Evolutionary conservation across 2,888 invertebrate species (phyloP).

Genomic region (Allophyes oxyacanthae): DNA sequence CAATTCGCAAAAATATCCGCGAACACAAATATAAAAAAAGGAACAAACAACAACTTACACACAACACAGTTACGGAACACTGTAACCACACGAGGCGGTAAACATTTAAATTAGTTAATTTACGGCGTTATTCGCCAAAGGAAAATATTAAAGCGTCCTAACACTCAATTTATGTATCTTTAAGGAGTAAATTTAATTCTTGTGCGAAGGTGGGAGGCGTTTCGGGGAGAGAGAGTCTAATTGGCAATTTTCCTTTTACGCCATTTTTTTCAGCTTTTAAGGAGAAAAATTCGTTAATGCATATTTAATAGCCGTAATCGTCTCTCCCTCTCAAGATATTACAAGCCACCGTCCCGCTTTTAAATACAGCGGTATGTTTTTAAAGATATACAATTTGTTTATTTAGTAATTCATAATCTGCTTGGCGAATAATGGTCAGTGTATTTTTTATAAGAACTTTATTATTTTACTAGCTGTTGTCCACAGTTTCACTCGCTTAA

Average conservation of each 20-base stretch:
- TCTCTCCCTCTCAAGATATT: constrained; percentile 76
- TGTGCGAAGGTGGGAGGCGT: constrained; percentile 62
- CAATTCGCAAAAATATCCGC: background rate
- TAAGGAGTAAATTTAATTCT: constrained; percentile 83
- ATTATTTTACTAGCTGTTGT: no score
- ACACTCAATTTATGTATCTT: constrained; percentile 84
- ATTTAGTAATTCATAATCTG: constrained; percentile 35
- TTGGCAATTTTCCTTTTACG: constrained; percentile 88
- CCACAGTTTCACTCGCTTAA: no score
- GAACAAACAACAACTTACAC: constrained; percentile 5
- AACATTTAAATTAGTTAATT: constrained; percentile 69
- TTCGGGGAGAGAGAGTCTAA: constrained; percentile 69
- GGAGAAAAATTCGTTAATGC: constrained; percentile 89
- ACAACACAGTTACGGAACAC: constrained; percentile 28
- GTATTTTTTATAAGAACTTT: constrained; percentile 17
- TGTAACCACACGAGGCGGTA: constrained; percentile 50
- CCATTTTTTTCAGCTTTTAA: constrained; percentile 87
- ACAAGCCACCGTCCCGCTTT: constrained; percentile 64
- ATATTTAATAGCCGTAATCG: constrained; percentile 88
- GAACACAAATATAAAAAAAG: background rate
- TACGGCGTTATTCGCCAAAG: constrained; percentile 63
- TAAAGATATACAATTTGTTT: constrained; percentile 46
- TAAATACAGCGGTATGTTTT: constrained; percentile 55
- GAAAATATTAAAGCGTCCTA: constrained; percentile 71
- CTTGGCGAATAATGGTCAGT: constrained; percentile 21